phyloP scores from a whole-genome alignment of 1,140 invertebrate species.

The Drosophila athabasca region DNA sequence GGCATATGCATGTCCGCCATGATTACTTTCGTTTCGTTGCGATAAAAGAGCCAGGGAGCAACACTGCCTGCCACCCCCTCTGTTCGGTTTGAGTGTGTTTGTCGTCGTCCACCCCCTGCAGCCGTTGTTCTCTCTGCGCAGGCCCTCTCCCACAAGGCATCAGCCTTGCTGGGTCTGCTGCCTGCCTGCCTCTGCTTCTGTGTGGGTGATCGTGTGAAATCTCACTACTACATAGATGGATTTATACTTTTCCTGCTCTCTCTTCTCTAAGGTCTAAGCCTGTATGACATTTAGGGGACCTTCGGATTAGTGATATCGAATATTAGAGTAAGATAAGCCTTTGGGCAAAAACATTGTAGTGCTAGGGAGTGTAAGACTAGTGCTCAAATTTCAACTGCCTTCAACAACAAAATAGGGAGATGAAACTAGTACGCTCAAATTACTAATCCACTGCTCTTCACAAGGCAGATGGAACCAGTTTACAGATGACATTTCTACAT shows the following conservation, averaged over 20 bases:
- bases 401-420: background rate
- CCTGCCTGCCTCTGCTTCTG: no score
- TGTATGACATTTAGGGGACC: background rate
- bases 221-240: no score
- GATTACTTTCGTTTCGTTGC: slow-evolving; percentile 54
- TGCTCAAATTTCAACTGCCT: background rate
- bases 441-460: no score
- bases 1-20: slow-evolving; percentile 60
- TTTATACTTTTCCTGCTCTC: no score
- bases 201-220: slow-evolving; percentile 26
- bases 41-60: slow-evolving; percentile 50
- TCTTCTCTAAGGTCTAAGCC: no score
- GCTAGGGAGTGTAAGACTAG: no score
- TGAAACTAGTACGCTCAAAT: no score
- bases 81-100: slow-evolving; percentile 17
- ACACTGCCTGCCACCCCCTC: slow-evolving; percentile 43
- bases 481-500: no score
- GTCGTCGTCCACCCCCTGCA: slow-evolving; percentile 29
- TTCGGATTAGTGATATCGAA: no score
- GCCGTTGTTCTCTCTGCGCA: slow-evolving; percentile 23
- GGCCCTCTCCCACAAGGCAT: slow-evolving; percentile 3
- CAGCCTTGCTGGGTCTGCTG: background rate
- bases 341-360: no score
- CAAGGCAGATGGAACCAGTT: no score
- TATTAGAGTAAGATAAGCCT: no score